A percentile compares a stretch with the other conserved stretches of the same genome.
phyloP scores from a whole-genome alignment of 92 coral and sea anemone species.

The Parazoanthus swiftii region DNA sequence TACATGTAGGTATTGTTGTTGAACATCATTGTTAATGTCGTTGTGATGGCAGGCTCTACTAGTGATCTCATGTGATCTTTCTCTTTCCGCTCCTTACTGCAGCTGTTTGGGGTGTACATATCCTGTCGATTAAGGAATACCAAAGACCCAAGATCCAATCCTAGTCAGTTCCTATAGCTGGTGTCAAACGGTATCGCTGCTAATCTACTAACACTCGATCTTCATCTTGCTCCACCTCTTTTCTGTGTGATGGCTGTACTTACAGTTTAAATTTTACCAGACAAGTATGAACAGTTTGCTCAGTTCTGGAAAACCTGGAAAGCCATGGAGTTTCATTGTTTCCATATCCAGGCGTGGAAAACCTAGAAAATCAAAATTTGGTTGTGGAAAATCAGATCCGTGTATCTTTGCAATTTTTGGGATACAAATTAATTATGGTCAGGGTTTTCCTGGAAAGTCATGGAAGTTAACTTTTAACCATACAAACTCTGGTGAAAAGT shows the following conservation, averaged over 20 bases:
- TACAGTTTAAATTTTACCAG: neutral
- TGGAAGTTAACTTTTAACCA: too few species aligned
- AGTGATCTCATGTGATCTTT: constrained; percentile 51
- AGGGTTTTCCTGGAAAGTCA: too few species aligned
- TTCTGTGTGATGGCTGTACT: neutral
- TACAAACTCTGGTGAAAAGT: too few species aligned
- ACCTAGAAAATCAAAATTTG: too few species aligned
- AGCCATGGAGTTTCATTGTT: too few species aligned
- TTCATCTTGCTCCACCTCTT: neutral
- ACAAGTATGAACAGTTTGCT: neutral
- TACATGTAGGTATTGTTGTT: neutral
- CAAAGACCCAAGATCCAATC: constrained; percentile 95
- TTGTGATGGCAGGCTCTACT: neutral
- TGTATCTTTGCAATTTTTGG: too few species aligned
- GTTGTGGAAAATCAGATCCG: too few species aligned
- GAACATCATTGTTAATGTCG: neutral
- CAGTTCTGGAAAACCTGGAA: too few species aligned
- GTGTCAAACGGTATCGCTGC: neutral
- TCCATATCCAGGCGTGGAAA: too few species aligned
- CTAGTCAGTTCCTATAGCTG: constrained; percentile 87
- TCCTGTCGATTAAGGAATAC: constrained; percentile 87
- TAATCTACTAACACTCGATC: constrained; percentile 20
- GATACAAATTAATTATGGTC: too few species aligned
- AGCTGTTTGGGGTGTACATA: constrained; percentile 98
- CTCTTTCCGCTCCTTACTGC: constrained; percentile 65